A percentile compares a stretch with the other conserved stretches of the same genome.
phyloP scores from a whole-genome alignment of 2,797 vertebrate genomes.

The Gallinago nigripennis region DNA sequence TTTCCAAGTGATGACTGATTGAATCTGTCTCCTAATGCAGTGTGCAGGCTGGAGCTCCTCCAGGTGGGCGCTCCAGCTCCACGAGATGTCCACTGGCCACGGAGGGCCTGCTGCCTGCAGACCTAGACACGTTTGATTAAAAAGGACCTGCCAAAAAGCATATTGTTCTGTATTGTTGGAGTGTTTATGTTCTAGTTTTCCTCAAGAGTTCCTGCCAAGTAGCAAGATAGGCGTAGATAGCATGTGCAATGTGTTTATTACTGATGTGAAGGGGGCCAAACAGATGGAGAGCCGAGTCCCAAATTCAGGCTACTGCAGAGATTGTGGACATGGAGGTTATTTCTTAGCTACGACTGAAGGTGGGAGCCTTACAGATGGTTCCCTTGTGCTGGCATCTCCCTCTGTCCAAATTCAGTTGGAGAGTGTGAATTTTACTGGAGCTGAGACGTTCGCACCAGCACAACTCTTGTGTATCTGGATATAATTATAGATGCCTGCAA shows the following conservation, averaged over 20 bases:
- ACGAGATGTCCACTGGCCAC: neutral
- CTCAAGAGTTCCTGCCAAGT: neutral
- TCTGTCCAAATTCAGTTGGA: neutral
- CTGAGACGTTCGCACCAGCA: neutral
- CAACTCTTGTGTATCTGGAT: neutral
- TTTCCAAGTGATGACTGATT: constrained; percentile 6
- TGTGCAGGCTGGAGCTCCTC: neutral
- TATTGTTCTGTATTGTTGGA: neutral
- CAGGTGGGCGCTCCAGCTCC: neutral
- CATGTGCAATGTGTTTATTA: neutral
- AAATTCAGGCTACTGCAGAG: neutral
- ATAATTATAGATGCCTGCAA: neutral
- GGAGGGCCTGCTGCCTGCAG: neutral
- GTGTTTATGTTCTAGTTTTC: neutral
- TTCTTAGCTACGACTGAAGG: neutral
- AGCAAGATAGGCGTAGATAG: neutral
- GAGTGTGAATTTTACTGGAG: neutral
- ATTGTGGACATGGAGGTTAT: neutral
- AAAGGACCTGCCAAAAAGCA: neutral
- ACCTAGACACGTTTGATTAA: neutral
- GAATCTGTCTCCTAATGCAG: neutral
- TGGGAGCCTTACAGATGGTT: neutral
- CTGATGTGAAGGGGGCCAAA: neutral
- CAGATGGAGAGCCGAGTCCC: neutral
- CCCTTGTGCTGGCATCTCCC: neutral